Base-by-base conservation (phyloP, 2,113 vertebrate genomes). In the Falcunculus frontatus region DNA sequence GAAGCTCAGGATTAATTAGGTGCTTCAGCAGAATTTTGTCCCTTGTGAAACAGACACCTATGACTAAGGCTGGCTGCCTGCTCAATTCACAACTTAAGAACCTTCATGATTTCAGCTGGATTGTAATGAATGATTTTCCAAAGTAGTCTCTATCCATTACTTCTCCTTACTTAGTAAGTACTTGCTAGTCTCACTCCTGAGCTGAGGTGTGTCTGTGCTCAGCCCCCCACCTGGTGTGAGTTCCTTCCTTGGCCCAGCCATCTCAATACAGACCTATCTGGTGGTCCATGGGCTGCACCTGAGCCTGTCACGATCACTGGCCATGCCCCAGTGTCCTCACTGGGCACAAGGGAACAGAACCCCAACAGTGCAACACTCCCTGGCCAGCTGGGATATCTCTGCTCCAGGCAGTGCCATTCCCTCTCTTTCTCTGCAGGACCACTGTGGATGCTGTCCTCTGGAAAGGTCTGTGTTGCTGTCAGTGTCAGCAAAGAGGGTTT, bases 241-340 rank as follows among this genome's bases (percentile, higher is more conserved):
- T 35, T 69, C 26, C 49, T 46, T 9, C 2, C 59, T 65, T 59
- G 21, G 10, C 37, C 35, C 44, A 81, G n/a, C 20, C 13, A 7
- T n/a, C 77, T 81, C 69, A 30, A 4, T 11, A 18, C n/a, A 60
- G 46, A 62, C 1, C 0, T 13, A 13, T 8, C n/a, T 86, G 84
- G 13, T 62, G 60, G 72, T 41, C 30, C 35, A 18, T 25, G 50
- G 47, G 37, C 60, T 70, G 77, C 9, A 14, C 25, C 64, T 79
- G 60, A 67, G 30, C 65, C 23, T 11, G 4, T 57, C n/a, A 30
- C 27, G 5, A 1, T 41, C 44, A 30, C 33, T 10, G 33, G 37
- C 82, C 27, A 8, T 50, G 53, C 3, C 12, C 14, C 33, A 33
- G 12, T 68, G 6, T 50, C 46, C 68, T 83, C 0, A 0, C 41